Conservation (phyloP, 2,797 vertebrate species). For the Aeoliscus strigatus region DNA sequence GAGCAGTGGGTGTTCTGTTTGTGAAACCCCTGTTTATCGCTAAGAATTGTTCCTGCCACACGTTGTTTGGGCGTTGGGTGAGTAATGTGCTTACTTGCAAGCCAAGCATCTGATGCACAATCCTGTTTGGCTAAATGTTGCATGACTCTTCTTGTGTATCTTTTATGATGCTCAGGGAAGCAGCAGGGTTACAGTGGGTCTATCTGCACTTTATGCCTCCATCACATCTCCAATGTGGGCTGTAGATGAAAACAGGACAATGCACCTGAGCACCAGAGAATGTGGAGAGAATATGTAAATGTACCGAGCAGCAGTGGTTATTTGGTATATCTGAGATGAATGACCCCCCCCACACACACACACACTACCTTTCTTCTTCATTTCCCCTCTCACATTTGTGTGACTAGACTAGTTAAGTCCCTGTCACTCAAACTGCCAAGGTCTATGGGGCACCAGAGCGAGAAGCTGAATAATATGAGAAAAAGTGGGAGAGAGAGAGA, state of each 20-base stretch:
- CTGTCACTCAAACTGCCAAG: conserved; percentile 72
- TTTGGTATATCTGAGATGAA: conserved; percentile 71
- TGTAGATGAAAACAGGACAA: conserved; percentile 52
- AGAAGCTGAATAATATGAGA: conserved; percentile 67
- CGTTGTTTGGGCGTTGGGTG: too few relatives aligned
- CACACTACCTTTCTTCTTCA: conserved; percentile 61
- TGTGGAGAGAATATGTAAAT: conserved; percentile 61
- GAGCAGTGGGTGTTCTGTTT: too few relatives aligned
- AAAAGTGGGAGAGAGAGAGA: conserved; percentile 37
- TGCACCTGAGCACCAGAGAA: conserved; percentile 45
- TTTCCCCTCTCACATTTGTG: conserved; percentile 65
- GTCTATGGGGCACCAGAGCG: conserved; percentile 66
- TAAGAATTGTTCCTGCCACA: too few relatives aligned
- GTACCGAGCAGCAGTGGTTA: conserved; percentile 51
- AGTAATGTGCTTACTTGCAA: too few relatives aligned
- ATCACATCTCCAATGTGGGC: conserved; percentile 11
- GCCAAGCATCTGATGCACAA: background rate
- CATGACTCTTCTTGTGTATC: background rate
- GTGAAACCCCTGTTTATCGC: too few relatives aligned
- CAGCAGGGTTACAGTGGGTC: too few relatives aligned
- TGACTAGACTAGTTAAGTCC: conserved; percentile 74
- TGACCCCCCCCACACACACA: conserved; percentile 58
- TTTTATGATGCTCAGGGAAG: conserved; percentile 13
- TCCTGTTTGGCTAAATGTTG: background rate
- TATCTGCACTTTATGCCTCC: too few relatives aligned